Evolutionary conservation across 2,113 vertebrate genomes (phyloP), one percentile per base, ranked within the genome.

Genomic region (Cyanistes caeruleus): DNA sequence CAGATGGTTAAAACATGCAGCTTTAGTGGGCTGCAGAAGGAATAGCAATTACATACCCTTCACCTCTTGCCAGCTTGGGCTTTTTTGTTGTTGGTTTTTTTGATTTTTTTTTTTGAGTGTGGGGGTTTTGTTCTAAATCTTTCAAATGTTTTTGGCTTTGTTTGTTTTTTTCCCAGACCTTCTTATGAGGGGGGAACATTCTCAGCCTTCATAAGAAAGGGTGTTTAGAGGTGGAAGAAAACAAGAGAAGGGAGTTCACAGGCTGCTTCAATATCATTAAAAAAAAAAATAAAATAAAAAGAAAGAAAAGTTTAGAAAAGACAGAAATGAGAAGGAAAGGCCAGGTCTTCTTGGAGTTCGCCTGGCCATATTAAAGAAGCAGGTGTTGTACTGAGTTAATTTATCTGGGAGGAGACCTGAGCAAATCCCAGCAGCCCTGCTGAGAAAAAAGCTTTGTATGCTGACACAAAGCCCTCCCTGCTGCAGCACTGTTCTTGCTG

Each of bases 21-120:
- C 84, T 95, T 96, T 83, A 81, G 74, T 55, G 43, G 53, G 82
- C 64, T 35, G 87, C 95, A 93, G 78, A 96, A 97, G 97, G 96
- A 95, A 93, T 28, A 93, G 81, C 87, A 95, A 96, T 95, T 90
- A 93, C 89, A 90, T 49, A 87, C 68, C 67, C 84, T 92, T 91
- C 89, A 82, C 93, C 73, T 93, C 91, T 94, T 69, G 46, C 89
- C 53, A 58, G 89, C 58, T 76, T 75, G 55, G 25, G 31, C 19
- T 62, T 60, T 39, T 52, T 77, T 19, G 3, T 27, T 25, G n/a
- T n/a, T n/a, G n/a, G n/a, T n/a, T n/a, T n/a, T n/a, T n/a, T n/a
- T n/a, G n/a, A n/a, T n/a, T n/a, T n/a, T n/a, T n/a, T 27, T 46
- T 49, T 15, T 60, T 51, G 6, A 4, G 15, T 39, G 39, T 39